Conservation (phyloP, 2,797 vertebrate genomes). For the Muscicapa striata region DNA sequence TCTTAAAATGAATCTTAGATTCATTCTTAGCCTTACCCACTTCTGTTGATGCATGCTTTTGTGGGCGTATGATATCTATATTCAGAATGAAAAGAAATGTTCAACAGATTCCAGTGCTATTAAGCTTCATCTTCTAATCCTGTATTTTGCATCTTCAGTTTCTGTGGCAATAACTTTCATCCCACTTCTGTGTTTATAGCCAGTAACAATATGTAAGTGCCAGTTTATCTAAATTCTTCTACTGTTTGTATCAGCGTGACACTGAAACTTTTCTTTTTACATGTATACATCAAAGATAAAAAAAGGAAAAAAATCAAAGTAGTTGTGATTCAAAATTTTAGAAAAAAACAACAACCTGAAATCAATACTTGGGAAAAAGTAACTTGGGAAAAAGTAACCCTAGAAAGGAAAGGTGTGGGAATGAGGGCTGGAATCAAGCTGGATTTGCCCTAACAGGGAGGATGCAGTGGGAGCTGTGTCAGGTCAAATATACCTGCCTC, state of each 20-base stretch:
- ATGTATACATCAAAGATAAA: not conserved
- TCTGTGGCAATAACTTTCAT: not conserved
- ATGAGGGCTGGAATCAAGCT: not conserved
- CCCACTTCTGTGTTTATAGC: not conserved
- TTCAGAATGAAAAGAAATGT: not conserved
- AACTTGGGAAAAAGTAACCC: not conserved
- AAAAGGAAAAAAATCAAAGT: not conserved
- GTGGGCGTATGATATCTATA: not conserved
- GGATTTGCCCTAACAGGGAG: not conserved
- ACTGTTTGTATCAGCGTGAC: not conserved
- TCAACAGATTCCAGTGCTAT: not conserved
- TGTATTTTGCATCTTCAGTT: not conserved
- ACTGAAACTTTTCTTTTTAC: not conserved
- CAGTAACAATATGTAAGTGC: not conserved
- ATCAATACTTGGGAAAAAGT: not conserved
- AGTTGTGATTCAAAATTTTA: not conserved
- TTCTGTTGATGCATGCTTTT: not conserved
- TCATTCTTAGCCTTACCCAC: not conserved
- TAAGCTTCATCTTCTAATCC: not conserved
- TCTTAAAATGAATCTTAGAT: not conserved
- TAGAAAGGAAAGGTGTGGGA: not conserved
- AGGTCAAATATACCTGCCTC: not conserved
- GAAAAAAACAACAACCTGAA: not conserved
- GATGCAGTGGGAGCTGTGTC: not conserved
- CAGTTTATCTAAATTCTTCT: not conserved